These are phyloP conservation scores for Andrena bicolor DNA, from an alignment of 2,888 invertebrate genomes.

Conservation along the genomic window DNA sequence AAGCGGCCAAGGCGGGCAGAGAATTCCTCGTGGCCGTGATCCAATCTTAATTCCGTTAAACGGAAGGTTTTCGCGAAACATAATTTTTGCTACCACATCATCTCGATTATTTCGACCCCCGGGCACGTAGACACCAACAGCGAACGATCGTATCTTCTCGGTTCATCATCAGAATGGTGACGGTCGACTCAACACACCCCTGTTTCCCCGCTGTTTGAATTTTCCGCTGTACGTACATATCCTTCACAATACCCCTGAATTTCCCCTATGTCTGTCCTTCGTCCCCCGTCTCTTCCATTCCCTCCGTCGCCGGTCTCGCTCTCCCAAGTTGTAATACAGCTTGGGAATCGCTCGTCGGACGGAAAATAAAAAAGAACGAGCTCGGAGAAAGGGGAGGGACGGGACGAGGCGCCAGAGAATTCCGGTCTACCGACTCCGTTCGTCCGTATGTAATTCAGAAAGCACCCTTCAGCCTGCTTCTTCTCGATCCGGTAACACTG, in stretches of 20 bases:
- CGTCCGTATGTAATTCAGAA: slow-evolving; percentile 63
- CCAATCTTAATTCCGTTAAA: not conserved
- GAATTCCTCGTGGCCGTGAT: not conserved
- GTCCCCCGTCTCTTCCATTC: slow-evolving; percentile 8
- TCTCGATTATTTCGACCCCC: not conserved
- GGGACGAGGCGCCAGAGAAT: slow-evolving; percentile 14
- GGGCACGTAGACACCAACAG: not conserved
- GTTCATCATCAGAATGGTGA: slow-evolving; percentile 15
- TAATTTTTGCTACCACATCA: not conserved
- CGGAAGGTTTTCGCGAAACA: not conserved
- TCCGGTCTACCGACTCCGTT: slow-evolving; percentile 38
- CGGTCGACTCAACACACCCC: slow-evolving; percentile 37
- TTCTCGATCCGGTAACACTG: slow-evolving; percentile 33
- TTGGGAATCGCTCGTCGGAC: slow-evolving; percentile 50
- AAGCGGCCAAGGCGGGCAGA: too few relatives aligned
- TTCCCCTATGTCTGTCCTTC: slow-evolving; percentile 5
- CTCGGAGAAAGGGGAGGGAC: not conserved
- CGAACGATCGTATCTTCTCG: not conserved
- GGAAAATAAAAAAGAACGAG: slow-evolving; percentile 54
- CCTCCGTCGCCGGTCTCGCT: not conserved
- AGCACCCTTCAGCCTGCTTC: slow-evolving; percentile 41
- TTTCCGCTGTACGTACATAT: slow-evolving; percentile 13
- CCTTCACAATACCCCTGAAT: slow-evolving; percentile 1
- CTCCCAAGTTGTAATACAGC: slow-evolving; percentile 26
- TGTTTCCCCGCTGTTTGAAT: slow-evolving; percentile 31